These are phyloP conservation scores for Athalia rosae DNA, from an alignment of 2,888 invertebrate species.

Conservation along the genomic window DNA sequence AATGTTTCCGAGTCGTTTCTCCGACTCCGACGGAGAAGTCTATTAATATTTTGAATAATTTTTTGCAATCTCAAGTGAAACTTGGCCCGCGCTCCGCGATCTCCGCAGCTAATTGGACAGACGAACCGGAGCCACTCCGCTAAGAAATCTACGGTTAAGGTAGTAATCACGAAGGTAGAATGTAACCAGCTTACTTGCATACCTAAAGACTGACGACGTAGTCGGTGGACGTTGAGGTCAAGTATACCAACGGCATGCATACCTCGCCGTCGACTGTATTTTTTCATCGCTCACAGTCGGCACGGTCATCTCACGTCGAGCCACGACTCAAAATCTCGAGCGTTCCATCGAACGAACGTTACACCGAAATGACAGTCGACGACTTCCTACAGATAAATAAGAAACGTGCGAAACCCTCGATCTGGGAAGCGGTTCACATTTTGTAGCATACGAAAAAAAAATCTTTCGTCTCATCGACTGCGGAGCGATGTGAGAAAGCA, in stretches of 20 bases:
- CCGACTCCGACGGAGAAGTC: too few relatives aligned
- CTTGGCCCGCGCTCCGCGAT: slow-evolving; percentile 2
- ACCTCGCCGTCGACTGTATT: slow-evolving; percentile 24
- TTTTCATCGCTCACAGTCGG: slow-evolving; percentile 32
- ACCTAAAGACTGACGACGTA: background rate
- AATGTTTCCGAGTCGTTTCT: too few relatives aligned
- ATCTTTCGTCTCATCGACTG: background rate
- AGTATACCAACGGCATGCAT: slow-evolving; percentile 22
- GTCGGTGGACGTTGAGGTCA: slow-evolving; percentile 27
- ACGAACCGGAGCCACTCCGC: slow-evolving; percentile 10
- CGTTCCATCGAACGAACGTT: slow-evolving; percentile 18
- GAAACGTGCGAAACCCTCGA: background rate
- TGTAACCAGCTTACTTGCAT: slow-evolving; percentile 11
- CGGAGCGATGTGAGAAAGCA: too few relatives aligned
- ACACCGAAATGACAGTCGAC: slow-evolving; percentile 7
- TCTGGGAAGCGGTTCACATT: background rate
- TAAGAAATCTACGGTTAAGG: slow-evolving; percentile 16
- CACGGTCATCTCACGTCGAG: slow-evolving; percentile 26
- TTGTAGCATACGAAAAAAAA: background rate
- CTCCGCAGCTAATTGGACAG: slow-evolving; percentile 32
- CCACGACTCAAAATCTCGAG: slow-evolving; percentile 9
- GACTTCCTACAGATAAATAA: background rate
- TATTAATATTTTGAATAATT: background rate
- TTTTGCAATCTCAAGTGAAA: slow-evolving; percentile 22
- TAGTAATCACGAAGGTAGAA: background rate